Conservation (phyloP, 23 tunicate species). For the Halocynthia roretzi region DNA sequence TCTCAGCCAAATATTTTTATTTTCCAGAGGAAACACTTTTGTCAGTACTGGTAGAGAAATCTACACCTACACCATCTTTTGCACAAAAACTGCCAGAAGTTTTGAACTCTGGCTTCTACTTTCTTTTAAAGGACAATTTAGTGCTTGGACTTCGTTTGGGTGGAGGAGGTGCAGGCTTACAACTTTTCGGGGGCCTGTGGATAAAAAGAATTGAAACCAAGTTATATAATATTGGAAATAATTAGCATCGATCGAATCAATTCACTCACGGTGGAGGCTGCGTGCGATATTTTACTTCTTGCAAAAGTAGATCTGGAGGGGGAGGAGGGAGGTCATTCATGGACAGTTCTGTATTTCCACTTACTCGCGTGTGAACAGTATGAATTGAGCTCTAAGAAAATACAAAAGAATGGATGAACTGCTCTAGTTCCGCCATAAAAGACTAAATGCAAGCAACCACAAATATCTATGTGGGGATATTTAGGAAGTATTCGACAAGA, state of each 20-base stretch:
- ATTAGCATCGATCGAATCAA: neutral
- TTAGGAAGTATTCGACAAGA: too few relatives aligned
- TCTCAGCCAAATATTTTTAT: neutral
- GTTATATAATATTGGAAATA: neutral
- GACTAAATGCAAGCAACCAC: too few relatives aligned
- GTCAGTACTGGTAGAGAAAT: neutral
- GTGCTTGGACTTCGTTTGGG: conserved; percentile 19
- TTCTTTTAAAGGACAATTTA: conserved; percentile 9
- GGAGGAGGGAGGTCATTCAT: conserved; percentile 19
- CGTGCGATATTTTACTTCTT: conserved; percentile 1
- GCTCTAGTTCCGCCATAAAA: neutral
- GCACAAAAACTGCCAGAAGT: neutral
- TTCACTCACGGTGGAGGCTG: conserved; percentile 4
- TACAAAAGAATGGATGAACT: neutral
- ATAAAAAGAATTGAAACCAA: neutral
- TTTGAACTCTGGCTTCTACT: neutral
- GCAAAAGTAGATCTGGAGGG: conserved; percentile 13
- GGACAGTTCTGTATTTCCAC: neutral
- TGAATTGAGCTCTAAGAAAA: conserved; percentile 5
- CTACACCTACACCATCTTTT: too few relatives aligned
- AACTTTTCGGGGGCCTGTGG: conserved; percentile 1
- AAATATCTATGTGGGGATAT: too few relatives aligned
- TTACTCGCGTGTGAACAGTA: neutral
- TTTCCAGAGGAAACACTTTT: neutral
- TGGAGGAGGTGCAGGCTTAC: conserved; percentile 25